These are phyloP conservation scores for Aldrovandia affinis DNA, from an alignment of 2,797 vertebrate species.

Conservation along the genomic window DNA sequence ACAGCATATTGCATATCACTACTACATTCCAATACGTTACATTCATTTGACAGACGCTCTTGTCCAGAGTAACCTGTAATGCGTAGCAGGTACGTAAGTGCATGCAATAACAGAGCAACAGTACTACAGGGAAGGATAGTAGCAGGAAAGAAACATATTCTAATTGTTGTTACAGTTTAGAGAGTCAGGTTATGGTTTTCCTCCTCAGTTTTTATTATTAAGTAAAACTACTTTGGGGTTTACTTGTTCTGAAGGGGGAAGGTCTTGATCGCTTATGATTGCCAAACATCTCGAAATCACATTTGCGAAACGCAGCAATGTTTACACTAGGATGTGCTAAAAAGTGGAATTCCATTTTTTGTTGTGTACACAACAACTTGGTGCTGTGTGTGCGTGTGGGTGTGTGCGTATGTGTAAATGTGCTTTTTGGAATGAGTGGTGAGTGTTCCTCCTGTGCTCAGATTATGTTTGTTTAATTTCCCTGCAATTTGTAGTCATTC, in stretches of 20 bases:
- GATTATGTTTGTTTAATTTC: not conserved
- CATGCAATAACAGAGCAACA: not conserved
- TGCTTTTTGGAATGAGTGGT: not conserved
- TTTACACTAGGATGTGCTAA: not conserved
- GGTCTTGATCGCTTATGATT: not conserved
- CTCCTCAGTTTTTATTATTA: not conserved
- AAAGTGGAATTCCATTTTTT: not conserved
- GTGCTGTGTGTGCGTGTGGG: not conserved
- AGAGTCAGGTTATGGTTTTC: not conserved
- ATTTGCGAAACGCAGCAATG: not conserved
- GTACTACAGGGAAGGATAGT: not conserved
- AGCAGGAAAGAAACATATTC: not conserved
- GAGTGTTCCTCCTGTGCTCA: not conserved
- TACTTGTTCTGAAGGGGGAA: not conserved
- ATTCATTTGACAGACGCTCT: not conserved
- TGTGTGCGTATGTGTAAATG: not conserved
- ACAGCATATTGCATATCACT: slow-evolving; percentile 44
- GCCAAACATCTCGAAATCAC: not conserved
- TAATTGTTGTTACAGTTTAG: no score
- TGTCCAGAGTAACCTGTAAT: not conserved
- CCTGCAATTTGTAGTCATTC: not conserved
- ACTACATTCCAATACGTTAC: not conserved
- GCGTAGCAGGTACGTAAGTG: not conserved
- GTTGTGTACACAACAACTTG: not conserved
- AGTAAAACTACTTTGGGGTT: not conserved